Base-by-base conservation (phyloP, 2,888 invertebrate species). In the Aphrophora alni region DNA sequence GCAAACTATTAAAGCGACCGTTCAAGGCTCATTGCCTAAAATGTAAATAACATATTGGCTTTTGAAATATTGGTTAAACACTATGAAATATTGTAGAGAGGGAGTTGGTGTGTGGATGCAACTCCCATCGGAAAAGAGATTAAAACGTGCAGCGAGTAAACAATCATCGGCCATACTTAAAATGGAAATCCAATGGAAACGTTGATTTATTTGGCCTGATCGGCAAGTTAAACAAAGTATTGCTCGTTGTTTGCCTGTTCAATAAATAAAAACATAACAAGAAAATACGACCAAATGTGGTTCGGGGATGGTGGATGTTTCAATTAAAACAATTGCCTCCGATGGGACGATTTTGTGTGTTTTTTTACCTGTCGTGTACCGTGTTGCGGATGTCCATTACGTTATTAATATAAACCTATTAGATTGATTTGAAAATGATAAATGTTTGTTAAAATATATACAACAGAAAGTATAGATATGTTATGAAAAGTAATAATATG, bases 181-280 rank as follows among this genome's bases (percentile, higher is more conserved):
- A 44, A 44, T 44, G 44, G 44, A 44, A 44, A 44, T 44, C 44
- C 44, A 44, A 44, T 44, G 44, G 33, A 33, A 59, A 59, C 59
- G 59, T 59, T 21, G 59, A 59, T 59, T 59, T 59, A 59, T 59
- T 59, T 59, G 59, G 21, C 59, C 59, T 59, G 59, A 59, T 59
- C 59, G 59, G 59, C 59, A 59, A 59, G 59, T 59, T 44, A 12
- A 59, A 59, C 5, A 5, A n/a, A 21, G n/a, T 59, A 59, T 21
- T 21, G 44, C 44, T 44, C 44, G 44, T 44, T 44, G 44, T 44
- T 44, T 44, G 44, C 10, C 21, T 21, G 59, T 59, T 21, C 59
- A 59, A 59, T 59, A 59, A 59, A 59, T 59, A 59, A 59, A 59
- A 59, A 59, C 59, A 59, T 59, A 59, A 59, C 59, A 59, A 59